phyloP scores from a whole-genome alignment of 2,888 invertebrate species.

The Actias luna region DNA sequence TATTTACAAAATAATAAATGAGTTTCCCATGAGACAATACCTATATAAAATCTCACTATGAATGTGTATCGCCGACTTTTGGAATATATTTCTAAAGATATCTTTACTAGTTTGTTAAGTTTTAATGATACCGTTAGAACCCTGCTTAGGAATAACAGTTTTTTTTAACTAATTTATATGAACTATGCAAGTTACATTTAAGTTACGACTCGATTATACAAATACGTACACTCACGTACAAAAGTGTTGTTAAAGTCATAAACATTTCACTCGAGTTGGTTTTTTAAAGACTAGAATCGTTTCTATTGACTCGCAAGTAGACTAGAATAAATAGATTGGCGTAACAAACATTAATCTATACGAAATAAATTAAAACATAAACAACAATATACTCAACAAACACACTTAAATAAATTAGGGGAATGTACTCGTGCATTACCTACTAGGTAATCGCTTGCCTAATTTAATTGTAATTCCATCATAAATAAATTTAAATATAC shows the following conservation, averaged over 20 bases:
- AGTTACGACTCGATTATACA: conserved; percentile 38
- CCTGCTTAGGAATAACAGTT: not conserved
- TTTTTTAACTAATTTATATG: conserved; percentile 19
- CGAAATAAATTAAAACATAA: conserved; percentile 48
- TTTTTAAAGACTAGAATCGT: conserved; percentile 47
- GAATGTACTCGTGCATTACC: conserved; percentile 49
- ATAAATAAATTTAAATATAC: conserved; percentile 12
- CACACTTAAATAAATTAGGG: conserved; percentile 44
- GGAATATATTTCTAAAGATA: conserved; percentile 7
- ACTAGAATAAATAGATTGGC: conserved; percentile 51
- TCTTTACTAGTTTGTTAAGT: not conserved
- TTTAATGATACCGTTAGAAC: not conserved
- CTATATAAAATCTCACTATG: not conserved
- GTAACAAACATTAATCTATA: conserved; percentile 42
- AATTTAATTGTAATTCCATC: conserved; percentile 7
- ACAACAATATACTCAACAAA: conserved; percentile 50
- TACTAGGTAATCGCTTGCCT: conserved; percentile 13
- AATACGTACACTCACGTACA: conserved; percentile 41
- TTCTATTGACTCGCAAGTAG: conserved; percentile 42
- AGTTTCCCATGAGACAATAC: not conserved
- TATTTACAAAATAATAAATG: conserved; percentile 17
- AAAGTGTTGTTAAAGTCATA: conserved; percentile 33
- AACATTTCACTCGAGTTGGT: conserved; percentile 25
- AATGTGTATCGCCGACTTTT: not conserved
- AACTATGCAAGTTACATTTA: conserved; percentile 20